Evolutionary conservation across 2,888 invertebrate species (phyloP).

Genomic region (Yponomeuta evonymella): DNA sequence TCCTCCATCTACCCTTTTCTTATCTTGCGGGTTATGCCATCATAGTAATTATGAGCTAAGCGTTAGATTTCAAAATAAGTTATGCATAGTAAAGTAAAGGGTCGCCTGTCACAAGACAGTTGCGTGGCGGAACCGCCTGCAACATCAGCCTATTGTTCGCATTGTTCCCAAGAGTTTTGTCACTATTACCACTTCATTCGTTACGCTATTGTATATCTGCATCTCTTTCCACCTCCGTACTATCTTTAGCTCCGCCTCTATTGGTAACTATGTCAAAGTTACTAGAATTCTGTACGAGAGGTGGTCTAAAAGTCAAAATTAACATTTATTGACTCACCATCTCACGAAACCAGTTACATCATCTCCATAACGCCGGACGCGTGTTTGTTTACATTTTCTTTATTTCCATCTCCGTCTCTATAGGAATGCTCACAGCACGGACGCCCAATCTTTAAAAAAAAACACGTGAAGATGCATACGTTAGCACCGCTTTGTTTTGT

Average conservation of each 20-base stretch:
- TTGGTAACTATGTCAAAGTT: background rate
- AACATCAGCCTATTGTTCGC: constrained; percentile 1
- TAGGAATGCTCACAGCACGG: background rate
- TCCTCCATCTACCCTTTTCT: background rate
- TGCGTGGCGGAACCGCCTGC: background rate
- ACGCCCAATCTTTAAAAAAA: background rate
- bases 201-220: background rate
- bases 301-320: constrained; percentile 5
- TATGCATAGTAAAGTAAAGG: constrained; percentile 1
- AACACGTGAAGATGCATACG: constrained; percentile 15
- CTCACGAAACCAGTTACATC: background rate
- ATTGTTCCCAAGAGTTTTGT: constrained; percentile 7
- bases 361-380: background rate
- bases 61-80: background rate
- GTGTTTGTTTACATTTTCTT: background rate
- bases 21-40: background rate
- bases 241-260: background rate
- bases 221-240: background rate
- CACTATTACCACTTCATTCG: background rate
- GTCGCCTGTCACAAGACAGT: constrained; percentile 1
- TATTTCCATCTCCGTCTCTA: background rate
- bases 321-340: constrained; percentile 1
- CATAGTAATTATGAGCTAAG: background rate
- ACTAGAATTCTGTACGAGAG: background rate
- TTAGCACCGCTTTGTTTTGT: constrained; percentile 47